These are phyloP conservation scores for Tetragonula carbonaria DNA, from an alignment of 2,888 invertebrate species.

Conservation along the genomic window DNA sequence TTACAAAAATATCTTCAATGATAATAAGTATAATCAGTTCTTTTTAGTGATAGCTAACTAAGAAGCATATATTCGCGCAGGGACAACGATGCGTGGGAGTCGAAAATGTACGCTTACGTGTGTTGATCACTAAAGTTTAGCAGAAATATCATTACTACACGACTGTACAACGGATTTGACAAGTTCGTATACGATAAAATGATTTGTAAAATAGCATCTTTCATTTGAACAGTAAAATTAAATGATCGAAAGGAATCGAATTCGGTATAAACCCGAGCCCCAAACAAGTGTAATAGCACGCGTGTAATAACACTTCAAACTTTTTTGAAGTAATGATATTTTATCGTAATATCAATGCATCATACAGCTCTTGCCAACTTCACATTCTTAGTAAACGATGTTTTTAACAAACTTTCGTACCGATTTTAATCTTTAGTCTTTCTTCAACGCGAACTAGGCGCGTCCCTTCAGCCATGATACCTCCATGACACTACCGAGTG, in stretches of 20 bases:
- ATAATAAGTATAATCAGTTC: constrained; percentile 1
- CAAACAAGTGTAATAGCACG: constrained; percentile 39
- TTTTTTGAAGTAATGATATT: constrained; percentile 17
- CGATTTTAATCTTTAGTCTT: constrained; percentile 97
- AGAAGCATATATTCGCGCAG: constrained; percentile 39
- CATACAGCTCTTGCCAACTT: constrained; percentile 11
- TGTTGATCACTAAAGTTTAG: constrained; percentile 55
- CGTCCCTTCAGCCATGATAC: constrained; percentile 96
- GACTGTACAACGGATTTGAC: constrained; percentile 2
- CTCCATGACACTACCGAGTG: constrained; percentile 88
- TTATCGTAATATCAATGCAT: constrained; percentile 9
- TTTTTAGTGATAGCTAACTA: constrained; percentile 39
- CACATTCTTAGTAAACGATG: constrained; percentile 34
- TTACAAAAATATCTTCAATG: not conserved
- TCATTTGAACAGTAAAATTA: constrained; percentile 42
- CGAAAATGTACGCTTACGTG: constrained; percentile 65
- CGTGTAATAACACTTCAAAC: constrained; percentile 40
- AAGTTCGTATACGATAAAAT: not conserved
- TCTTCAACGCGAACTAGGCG: constrained; percentile 96
- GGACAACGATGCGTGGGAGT: constrained; percentile 76
- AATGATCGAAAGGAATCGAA: constrained; percentile 66
- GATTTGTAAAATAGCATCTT: constrained; percentile 14
- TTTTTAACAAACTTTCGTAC: constrained; percentile 85
- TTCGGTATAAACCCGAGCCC: constrained; percentile 64
- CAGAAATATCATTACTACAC: constrained; percentile 32